Conservation (phyloP, 2,888 invertebrate species). For the Pollenia amentaria region DNA sequence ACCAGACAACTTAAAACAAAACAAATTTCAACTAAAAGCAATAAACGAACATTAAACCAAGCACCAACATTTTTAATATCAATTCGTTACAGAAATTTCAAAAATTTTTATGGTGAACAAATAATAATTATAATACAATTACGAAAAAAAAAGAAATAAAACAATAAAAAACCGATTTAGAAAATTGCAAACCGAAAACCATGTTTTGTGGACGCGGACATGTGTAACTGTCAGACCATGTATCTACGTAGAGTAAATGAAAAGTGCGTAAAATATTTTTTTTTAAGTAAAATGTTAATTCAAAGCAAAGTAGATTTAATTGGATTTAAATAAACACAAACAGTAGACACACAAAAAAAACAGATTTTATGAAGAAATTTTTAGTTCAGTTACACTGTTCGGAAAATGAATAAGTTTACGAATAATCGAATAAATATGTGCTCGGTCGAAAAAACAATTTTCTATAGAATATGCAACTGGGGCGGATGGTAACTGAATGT, state of each 20-base stretch:
- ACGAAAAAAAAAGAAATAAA: slow-evolving; percentile 14
- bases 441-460: too few species aligned
- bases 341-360: background rate
- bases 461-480: too few species aligned
- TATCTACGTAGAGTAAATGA: slow-evolving; percentile 6
- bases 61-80: slow-evolving; percentile 2
- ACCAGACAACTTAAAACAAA: slow-evolving; percentile 33
- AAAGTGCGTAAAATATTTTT: slow-evolving; percentile 34
- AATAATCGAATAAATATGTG: too few species aligned
- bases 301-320: slow-evolving; percentile 4
- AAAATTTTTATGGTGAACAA: background rate
- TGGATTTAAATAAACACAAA: slow-evolving; percentile 28
- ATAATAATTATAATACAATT: slow-evolving; percentile 34
- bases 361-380: too few species aligned
- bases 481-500: too few species aligned
- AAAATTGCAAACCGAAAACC: slow-evolving; percentile 32
- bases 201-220: slow-evolving; percentile 17
- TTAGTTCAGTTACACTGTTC: too few species aligned
- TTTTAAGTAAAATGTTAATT: slow-evolving; percentile 2
- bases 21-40: slow-evolving; percentile 4
- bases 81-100: slow-evolving; percentile 37
- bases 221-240: slow-evolving; percentile 47
- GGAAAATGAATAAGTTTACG: too few species aligned
- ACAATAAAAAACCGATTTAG: slow-evolving; percentile 1
- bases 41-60: background rate